Percentiles rank a stretch among this genome's conserved stretches.
These are phyloP conservation scores for Ophion ellenae DNA, from an alignment of 2,888 invertebrate genomes.

Conservation along the genomic window DNA sequence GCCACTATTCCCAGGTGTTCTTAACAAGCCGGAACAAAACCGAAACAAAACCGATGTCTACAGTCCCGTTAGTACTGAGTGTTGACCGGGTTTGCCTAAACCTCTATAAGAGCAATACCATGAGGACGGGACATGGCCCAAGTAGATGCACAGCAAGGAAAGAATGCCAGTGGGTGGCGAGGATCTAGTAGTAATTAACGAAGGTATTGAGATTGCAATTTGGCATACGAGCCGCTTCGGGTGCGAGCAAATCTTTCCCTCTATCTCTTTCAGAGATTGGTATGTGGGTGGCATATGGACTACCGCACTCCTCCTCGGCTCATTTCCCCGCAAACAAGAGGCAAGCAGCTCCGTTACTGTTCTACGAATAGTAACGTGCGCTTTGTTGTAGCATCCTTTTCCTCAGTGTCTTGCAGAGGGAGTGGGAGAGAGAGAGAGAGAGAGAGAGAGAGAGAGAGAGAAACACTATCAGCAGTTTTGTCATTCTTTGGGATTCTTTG, in stretches of 20 bases:
- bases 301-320: slow-evolving; percentile 33
- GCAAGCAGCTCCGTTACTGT: slow-evolving; percentile 61
- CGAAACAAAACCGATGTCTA: slow-evolving; percentile 7
- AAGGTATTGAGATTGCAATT: slow-evolving; percentile 80
- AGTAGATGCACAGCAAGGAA: slow-evolving; percentile 42
- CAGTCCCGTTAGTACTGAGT: neutral
- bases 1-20: no score
- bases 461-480: slow-evolving; percentile 13
- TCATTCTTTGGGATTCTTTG: slow-evolving; percentile 43
- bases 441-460: slow-evolving; percentile 4
- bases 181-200: slow-evolving; percentile 80
- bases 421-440: slow-evolving; percentile 1
- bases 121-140: slow-evolving; percentile 22
- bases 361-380: slow-evolving; percentile 77
- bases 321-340: slow-evolving; percentile 57
- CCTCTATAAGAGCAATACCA: slow-evolving; percentile 29
- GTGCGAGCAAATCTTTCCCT: slow-evolving; percentile 63
- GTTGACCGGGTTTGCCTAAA: slow-evolving; percentile 34
- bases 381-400: slow-evolving; percentile 65
- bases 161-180: slow-evolving; percentile 68
- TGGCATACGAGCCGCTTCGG: slow-evolving; percentile 76
- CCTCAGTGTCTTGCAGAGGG: slow-evolving; percentile 73
- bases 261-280: slow-evolving; percentile 11
- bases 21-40: no score
- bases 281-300: slow-evolving; percentile 21